Base-by-base conservation (phyloP, 2,797 vertebrate genomes). In the Scomberomorus guttatus region DNA sequence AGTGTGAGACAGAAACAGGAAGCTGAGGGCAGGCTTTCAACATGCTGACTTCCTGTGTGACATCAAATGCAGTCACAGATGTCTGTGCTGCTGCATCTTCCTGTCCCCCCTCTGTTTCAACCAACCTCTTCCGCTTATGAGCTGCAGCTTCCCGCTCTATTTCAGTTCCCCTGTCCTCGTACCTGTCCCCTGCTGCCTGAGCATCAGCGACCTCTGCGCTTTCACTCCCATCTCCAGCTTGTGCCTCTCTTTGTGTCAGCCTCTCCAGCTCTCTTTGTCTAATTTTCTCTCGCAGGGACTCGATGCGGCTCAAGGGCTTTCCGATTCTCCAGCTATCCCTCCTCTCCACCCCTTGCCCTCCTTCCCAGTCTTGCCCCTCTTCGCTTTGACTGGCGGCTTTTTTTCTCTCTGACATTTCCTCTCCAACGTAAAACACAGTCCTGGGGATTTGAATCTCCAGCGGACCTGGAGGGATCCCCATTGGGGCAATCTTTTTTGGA, bases 261-360 rank as follows among this genome's bases (percentile, higher is more conserved):
- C 44, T 89, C 80, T 93, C 89, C 39, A 82, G 65, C 77, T 94
- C 93, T 42, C 61, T 87, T 72, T 94, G 93, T 13, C 90, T 77
- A 29, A 94, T 95, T 77, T 89, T 94, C 80, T 95, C 93, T 75
- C 87, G 88, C 46, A 95, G 77, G 66, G 94, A 95, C 90, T 96
- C 94, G 0, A 95, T 87, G 25, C 92, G 92, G 65, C 93, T 95
- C 80, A 95, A 24, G 20, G 92, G 91, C 79, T 94, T 94, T 0
- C 92, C 93, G 0, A 91, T 71, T 70, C 93, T 94, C 93, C 94
- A 95, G 81, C 94, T 95, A 7, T 92, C 90, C 74, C 87, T 90
- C 73, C 90, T 92, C 61, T 95, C 93, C 0, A 92, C 76, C 34
- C 57, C 80, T 68, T 14, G 80, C 20, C 77, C 79, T 48, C 59